Evolutionary conservation across 2,888 invertebrate genomes (phyloP).

Genomic region (Ischnura elegans): DNA sequence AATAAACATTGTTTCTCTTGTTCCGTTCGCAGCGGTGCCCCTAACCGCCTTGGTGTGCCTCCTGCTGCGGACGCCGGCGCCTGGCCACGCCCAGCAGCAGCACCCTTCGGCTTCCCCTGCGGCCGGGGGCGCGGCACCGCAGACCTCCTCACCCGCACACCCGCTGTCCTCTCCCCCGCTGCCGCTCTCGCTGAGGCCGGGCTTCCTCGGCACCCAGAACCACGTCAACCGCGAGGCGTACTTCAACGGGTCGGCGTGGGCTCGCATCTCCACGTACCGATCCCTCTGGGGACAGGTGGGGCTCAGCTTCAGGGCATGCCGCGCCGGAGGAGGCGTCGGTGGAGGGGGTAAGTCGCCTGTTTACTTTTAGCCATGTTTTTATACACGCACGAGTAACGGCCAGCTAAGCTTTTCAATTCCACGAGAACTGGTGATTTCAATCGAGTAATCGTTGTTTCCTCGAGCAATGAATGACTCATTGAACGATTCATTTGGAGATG

Average conservation of each 20-base stretch:
- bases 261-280: constrained; percentile 85
- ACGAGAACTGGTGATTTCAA: no score
- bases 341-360: constrained; percentile 17
- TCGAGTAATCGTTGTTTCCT: no score
- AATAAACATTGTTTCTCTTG: no score
- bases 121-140: neutral
- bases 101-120: neutral
- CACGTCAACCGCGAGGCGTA: constrained; percentile 84
- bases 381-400: no score
- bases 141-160: neutral
- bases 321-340: constrained; percentile 77
- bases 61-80: constrained; percentile 41
- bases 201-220: constrained; percentile 20
- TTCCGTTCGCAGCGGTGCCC: constrained; percentile 36
- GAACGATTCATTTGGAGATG: no score
- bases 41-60: constrained; percentile 47
- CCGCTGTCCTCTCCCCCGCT: neutral
- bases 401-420: no score
- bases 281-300: constrained; percentile 90
- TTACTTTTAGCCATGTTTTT: no score
- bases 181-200: neutral
- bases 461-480: no score
- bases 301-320: constrained; percentile 90
- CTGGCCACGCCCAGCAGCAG: constrained; percentile 7
- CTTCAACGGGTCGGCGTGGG: constrained; percentile 90